Evolutionary conservation across 2,888 invertebrate species (phyloP), one percentile per base, ranked within the genome.

Genomic region (Hydraecia micacea): DNA sequence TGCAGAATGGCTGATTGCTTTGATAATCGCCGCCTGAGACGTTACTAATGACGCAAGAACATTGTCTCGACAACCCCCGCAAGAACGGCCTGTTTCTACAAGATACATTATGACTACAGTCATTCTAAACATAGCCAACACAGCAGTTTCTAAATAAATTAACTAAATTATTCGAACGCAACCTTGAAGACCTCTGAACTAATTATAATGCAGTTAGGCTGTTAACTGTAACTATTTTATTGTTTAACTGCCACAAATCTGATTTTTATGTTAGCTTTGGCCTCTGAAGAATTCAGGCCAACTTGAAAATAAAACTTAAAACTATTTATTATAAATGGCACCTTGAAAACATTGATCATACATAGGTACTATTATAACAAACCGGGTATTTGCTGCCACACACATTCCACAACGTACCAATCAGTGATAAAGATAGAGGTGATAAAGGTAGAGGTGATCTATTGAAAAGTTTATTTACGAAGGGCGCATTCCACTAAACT

Each of bases 21-120:
- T 95, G 95, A 95, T 95, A 95, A 95, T 95, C 95, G 93, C 92
- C 94, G 93, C 88, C 94, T 92, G 93, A 94, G 93, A 93, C 92
- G 91, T 92, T 90, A 93, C 94, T 93, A 95, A 95, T 93, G 95
- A 93, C 91, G 92, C 94, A 93, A 94, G 94, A 94, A 94, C 93
- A 92, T 90, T 92, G 92, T 93, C 93, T 91, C 89, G 79, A 89
- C 88, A 88, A 87, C 86, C 86, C 80, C 87, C 74, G 73, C 91
- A 91, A 91, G 90, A 91, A 91, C 90, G 86, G 88, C 75, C 82
- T 73, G 84, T 87, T 90, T 73, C 86, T 88, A 88, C 85, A 87
- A 87, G 84, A 91, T 88, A 90, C 88, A 91, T 92, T 91, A 91
- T 91, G 89, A 86, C 83, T 86, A 84, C 87, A 84, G 83, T 80